Conservation (phyloP, 2,888 invertebrate species). For the Hemithea aestivaria region DNA sequence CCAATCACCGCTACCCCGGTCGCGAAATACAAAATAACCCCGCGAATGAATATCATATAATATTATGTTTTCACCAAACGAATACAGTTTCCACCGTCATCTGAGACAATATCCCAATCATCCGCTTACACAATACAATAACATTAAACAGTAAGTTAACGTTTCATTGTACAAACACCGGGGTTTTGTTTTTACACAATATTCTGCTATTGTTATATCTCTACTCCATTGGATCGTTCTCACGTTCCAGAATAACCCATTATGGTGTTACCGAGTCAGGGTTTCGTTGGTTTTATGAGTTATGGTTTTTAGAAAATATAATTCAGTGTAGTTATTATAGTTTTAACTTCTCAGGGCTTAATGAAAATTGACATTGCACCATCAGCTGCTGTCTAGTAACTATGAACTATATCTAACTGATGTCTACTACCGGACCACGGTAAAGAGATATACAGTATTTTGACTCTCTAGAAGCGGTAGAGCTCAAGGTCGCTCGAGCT, state of each 20-base stretch:
- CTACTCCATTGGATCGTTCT: constrained; percentile 50
- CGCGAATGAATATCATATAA: too few species aligned
- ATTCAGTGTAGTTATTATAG: not conserved
- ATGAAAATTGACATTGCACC: too few species aligned
- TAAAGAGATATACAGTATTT: too few species aligned
- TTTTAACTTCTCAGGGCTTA: too few species aligned
- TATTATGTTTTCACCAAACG: too few species aligned
- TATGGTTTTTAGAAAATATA: constrained; percentile 1
- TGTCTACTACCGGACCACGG: too few species aligned
- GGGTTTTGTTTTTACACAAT: constrained; percentile 51
- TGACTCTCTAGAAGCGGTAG: too few species aligned
- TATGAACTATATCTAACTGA: too few species aligned
- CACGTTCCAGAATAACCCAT: constrained; percentile 53
- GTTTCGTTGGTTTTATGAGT: constrained; percentile 11
- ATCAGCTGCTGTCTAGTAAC: too few species aligned
- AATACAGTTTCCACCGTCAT: not conserved
- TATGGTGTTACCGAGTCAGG: constrained; percentile 33
- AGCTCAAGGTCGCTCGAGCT: too few species aligned
- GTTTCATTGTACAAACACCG: constrained; percentile 53
- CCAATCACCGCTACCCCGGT: too few species aligned
- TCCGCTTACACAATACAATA: constrained; percentile 44
- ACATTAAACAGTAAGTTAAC: constrained; percentile 42
- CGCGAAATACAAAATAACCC: too few species aligned
- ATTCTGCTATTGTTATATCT: constrained; percentile 54
- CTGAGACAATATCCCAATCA: constrained; percentile 13